These are phyloP conservation scores for Melipona beecheii DNA, from an alignment of 2,888 invertebrate species.

Conservation along the genomic window DNA sequence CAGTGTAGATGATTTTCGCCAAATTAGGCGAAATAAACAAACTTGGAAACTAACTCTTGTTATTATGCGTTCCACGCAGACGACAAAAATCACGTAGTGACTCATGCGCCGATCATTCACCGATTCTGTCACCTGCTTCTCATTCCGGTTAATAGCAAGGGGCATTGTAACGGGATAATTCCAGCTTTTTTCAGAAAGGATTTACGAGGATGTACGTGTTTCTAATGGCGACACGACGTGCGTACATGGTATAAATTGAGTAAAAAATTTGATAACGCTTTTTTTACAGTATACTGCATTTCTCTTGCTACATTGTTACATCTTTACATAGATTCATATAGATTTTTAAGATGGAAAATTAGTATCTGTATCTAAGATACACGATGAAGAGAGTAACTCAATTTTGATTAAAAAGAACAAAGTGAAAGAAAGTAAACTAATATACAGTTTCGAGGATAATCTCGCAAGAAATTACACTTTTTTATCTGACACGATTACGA, in stretches of 20 bases:
- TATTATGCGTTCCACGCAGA: constrained; percentile 36
- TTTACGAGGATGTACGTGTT: not conserved
- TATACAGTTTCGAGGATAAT: not conserved
- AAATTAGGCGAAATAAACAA: not conserved
- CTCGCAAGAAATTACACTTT: not conserved
- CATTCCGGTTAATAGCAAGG: constrained; percentile 24
- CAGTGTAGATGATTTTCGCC: not conserved
- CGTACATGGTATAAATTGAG: not conserved
- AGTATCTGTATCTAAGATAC: not conserved
- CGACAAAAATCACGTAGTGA: constrained; percentile 50
- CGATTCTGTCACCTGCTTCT: constrained; percentile 49
- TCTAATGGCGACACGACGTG: constrained; percentile 26
- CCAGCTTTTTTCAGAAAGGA: constrained; percentile 28
- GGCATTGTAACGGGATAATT: constrained; percentile 48
- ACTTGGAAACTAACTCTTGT: not conserved
- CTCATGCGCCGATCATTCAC: constrained; percentile 45
- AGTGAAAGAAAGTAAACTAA: not conserved
- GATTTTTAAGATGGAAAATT: not conserved
- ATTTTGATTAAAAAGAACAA: no score
- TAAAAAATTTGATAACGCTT: not conserved
- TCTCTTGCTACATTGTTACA: no score
- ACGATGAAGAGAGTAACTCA: not conserved
- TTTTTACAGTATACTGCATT: not conserved
- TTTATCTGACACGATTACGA: not conserved
- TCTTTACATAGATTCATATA: not conserved